Evolutionary conservation across 2,113 vertebrate genomes (phyloP).

Genomic region (Pleuronectes platessa): DNA sequence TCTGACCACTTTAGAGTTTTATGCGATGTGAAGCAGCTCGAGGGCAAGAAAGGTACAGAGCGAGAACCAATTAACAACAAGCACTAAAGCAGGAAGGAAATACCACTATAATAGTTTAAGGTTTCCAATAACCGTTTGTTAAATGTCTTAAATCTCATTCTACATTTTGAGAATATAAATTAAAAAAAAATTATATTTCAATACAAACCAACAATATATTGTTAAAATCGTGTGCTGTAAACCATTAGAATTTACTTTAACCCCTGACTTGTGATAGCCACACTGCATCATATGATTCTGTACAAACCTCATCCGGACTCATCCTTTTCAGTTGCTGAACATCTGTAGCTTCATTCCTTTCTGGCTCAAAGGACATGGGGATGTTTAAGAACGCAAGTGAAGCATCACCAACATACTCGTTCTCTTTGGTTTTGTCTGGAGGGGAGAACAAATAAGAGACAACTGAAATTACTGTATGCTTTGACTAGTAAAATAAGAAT

Average conservation of each 20-base stretch:
- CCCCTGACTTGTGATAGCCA: no score
- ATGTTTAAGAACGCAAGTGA: slow-evolving; percentile 66
- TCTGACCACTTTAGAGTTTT: slow-evolving; percentile 6
- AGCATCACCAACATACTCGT: slow-evolving; percentile 83
- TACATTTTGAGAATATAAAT: no score
- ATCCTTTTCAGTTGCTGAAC: slow-evolving; percentile 62
- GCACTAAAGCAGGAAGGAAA: no score
- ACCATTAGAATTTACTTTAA: not conserved
- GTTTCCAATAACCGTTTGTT: no score
- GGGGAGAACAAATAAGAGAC: slow-evolving; percentile 1
- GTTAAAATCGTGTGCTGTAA: no score
- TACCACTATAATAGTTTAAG: no score
- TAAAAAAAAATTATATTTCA: no score
- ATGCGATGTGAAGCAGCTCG: slow-evolving; percentile 19
- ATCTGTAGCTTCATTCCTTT: slow-evolving; percentile 78
- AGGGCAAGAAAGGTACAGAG: not conserved
- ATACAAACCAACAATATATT: no score
- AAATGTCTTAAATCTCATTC: no score
- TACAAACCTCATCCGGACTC: slow-evolving; percentile 77
- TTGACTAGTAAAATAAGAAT: not conserved
- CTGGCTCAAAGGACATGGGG: slow-evolving; percentile 76
- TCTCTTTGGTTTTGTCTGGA: slow-evolving; percentile 84
- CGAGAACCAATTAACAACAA: not conserved
- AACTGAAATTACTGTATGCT: not conserved
- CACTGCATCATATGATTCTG: not conserved